phyloP scores from a whole-genome alignment of 2,888 invertebrate genomes.

The Ophraella communa region DNA sequence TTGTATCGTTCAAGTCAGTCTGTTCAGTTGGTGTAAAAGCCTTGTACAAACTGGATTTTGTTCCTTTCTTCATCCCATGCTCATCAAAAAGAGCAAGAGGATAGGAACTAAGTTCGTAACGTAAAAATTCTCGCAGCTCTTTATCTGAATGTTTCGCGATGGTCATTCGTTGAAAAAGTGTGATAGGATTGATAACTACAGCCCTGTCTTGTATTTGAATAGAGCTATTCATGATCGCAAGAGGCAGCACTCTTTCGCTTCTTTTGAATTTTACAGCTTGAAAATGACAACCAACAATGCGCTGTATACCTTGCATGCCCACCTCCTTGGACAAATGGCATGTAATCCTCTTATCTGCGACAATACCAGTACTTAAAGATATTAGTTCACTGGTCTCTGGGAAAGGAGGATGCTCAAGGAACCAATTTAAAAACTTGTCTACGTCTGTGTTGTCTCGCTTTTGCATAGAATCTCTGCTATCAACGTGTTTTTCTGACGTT shows the following conservation, averaged over 20 bases:
- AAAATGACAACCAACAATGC: slow-evolving; percentile 29
- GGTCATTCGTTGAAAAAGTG: no score
- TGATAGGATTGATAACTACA: no score
- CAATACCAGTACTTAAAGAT: neutral
- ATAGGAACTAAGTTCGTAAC: no score
- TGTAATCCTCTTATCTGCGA: slow-evolving; percentile 7
- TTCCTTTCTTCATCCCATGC: no score
- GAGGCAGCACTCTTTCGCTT: slow-evolving; percentile 38
- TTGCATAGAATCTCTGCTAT: neutral
- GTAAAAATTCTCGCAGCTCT: no score
- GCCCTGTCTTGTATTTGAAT: slow-evolving; percentile 6
- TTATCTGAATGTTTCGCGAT: no score
- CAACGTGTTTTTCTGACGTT: neutral
- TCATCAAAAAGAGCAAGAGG: no score
- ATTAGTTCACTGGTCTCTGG: neutral
- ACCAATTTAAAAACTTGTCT: neutral
- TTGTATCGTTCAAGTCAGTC: no score
- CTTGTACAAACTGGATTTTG: no score
- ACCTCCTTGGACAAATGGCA: slow-evolving; percentile 19
- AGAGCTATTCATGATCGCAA: slow-evolving; percentile 29
- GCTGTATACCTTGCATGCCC: slow-evolving; percentile 32
- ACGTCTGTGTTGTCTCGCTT: neutral
- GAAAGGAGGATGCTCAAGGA: neutral
- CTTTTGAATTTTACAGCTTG: slow-evolving; percentile 37
- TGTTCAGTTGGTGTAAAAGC: no score